phyloP scores from a whole-genome alignment of 2,888 invertebrate genomes.

The Octodonta nipae region DNA sequence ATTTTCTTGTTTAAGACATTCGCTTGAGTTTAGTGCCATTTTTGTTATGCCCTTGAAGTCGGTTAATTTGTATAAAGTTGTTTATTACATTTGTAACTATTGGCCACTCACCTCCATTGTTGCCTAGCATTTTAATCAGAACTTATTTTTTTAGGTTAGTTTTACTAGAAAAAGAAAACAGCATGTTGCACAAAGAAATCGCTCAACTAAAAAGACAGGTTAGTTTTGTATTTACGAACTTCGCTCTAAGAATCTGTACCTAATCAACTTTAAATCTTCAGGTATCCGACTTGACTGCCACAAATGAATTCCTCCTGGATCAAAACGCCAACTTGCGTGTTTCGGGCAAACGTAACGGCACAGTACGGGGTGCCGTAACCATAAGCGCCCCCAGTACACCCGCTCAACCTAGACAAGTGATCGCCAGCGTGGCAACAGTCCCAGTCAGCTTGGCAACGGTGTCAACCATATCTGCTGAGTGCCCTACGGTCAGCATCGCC shows the following conservation, averaged over 20 bases:
- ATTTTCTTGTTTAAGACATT: too few relatives aligned
- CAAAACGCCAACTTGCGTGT: slow-evolving; percentile 61
- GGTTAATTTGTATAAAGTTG: too few relatives aligned
- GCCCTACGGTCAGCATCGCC: slow-evolving; percentile 48
- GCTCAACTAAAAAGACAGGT: slow-evolving; percentile 58
- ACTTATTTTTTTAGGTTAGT: slow-evolving; percentile 29
- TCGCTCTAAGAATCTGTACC: too few relatives aligned
- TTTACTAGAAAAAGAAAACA: slow-evolving; percentile 54
- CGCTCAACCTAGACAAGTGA: slow-evolving; percentile 41
- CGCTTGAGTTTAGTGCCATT: too few relatives aligned
- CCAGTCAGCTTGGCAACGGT: slow-evolving; percentile 49
- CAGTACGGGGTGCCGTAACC: slow-evolving; percentile 47
- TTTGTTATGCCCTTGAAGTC: too few relatives aligned
- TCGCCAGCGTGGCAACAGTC: slow-evolving; percentile 46
- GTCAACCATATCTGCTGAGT: slow-evolving; percentile 41
- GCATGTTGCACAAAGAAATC: slow-evolving; percentile 49
- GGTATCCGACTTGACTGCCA: slow-evolving; percentile 56
- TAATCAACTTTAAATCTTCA: too few relatives aligned
- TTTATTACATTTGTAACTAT: too few relatives aligned
- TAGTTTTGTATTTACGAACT: too few relatives aligned
- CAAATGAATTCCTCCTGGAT: slow-evolving; percentile 65
- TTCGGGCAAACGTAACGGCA: slow-evolving; percentile 41
- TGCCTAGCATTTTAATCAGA: too few relatives aligned
- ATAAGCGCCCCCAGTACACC: slow-evolving; percentile 41
- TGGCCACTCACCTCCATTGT: too few relatives aligned